Evolutionary conservation across 1,140 invertebrate genomes (phyloP).

Genomic region (Tetranychus cinnabarinus): DNA sequence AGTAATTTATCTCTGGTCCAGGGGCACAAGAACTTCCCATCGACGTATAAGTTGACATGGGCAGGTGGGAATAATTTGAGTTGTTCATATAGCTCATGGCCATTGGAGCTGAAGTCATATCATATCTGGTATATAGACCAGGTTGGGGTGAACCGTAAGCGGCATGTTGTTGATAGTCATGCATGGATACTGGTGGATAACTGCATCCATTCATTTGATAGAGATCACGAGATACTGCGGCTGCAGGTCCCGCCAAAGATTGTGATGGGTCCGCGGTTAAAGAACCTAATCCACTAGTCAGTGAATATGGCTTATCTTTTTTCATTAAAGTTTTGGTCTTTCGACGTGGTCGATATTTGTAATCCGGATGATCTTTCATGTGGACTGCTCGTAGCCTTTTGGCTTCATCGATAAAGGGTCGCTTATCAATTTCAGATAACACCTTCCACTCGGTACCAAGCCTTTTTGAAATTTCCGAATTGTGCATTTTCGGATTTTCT

Average conservation of each 20-base stretch:
- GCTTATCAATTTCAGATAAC: slow-evolving; percentile 79
- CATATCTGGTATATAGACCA: slow-evolving; percentile 15
- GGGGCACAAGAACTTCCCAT: slow-evolving; percentile 33
- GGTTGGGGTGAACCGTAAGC: slow-evolving; percentile 12
- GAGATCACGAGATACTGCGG: slow-evolving; percentile 25
- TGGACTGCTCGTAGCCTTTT: slow-evolving; percentile 91
- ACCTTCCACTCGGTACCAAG: slow-evolving; percentile 97
- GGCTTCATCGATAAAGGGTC: slow-evolving; percentile 98
- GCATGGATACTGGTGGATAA: slow-evolving; percentile 45
- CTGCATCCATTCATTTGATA: slow-evolving; percentile 90
- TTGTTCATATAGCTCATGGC: slow-evolving; percentile 55
- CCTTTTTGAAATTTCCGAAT: slow-evolving; percentile 91
- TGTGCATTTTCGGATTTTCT: slow-evolving; percentile 99
- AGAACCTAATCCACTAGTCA: slow-evolving; percentile 23
- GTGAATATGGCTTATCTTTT: slow-evolving; percentile 76
- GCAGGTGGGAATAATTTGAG: slow-evolving; percentile 28
- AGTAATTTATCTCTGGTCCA: slow-evolving; percentile 24
- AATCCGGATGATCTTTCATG: slow-evolving; percentile 99
- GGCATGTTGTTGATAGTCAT: slow-evolving; percentile 47
- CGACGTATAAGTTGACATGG: slow-evolving; percentile 27
- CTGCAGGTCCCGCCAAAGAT: slow-evolving; percentile 15
- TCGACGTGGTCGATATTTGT: slow-evolving; percentile 60
- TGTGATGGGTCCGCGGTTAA: not conserved
- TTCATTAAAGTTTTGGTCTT: slow-evolving; percentile 82
- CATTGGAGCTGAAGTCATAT: slow-evolving; percentile 23